phyloP scores from a whole-genome alignment of 2,797 vertebrate genomes.

The Parotocinclus haroldoi region DNA sequence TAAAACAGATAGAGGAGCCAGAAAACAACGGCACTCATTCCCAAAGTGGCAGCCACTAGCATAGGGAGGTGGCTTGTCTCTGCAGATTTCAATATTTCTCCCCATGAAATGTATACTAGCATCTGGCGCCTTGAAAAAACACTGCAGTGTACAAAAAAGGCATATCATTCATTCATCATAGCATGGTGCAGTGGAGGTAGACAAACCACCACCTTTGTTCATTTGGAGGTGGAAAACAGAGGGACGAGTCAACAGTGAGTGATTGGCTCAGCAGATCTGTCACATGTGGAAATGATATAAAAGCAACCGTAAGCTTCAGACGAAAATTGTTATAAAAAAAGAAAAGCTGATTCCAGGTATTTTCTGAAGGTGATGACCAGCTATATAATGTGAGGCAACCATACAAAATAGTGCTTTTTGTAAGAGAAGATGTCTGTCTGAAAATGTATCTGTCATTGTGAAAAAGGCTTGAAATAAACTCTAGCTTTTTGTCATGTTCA shows the following conservation, averaged over 20 bases:
- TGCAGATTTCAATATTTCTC: constrained; percentile 43
- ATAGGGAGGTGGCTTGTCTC: constrained; percentile 1
- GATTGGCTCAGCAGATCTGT: background rate
- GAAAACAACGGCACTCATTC: background rate
- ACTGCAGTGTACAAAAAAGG: constrained; percentile 2
- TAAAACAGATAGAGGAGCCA: too few species aligned
- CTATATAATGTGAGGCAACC: too few species aligned
- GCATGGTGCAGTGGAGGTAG: background rate
- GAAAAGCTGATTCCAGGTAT: too few species aligned
- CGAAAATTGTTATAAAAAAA: too few species aligned
- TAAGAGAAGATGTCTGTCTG: too few species aligned
- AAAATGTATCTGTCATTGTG: too few species aligned
- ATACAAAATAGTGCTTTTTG: too few species aligned
- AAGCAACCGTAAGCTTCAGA: too few species aligned
- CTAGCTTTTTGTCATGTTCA: too few species aligned
- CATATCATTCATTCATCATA: constrained; percentile 29
- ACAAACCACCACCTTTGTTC: constrained; percentile 22
- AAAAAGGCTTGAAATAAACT: too few species aligned
- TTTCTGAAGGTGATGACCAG: too few species aligned
- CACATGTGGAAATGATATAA: too few species aligned
- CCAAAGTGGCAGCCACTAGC: constrained; percentile 13
- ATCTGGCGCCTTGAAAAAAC: constrained; percentile 15
- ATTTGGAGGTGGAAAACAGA: constrained; percentile 25
- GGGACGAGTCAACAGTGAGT: constrained; percentile 14
- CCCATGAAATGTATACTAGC: constrained; percentile 30